phyloP scores from a whole-genome alignment of 2,113 vertebrate genomes.

The Chaetops frenatus region DNA sequence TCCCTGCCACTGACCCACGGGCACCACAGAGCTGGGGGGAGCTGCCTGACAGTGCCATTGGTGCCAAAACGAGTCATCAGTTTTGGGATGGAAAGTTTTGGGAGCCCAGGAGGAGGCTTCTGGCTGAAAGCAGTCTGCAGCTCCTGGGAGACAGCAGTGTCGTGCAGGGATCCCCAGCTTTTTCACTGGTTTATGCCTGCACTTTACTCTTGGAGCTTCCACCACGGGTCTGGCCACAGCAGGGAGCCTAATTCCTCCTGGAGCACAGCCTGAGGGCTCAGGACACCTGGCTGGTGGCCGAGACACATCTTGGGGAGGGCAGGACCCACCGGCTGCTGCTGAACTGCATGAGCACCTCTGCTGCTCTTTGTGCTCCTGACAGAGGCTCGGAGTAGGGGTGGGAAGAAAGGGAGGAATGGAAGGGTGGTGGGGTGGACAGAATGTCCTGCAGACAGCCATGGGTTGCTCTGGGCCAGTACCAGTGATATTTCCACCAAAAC shows the following conservation, averaged over 20 bases:
- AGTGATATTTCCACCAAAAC: neutral
- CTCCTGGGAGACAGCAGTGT: neutral
- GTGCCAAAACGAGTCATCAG: neutral
- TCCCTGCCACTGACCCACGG: neutral
- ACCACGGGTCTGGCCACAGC: neutral
- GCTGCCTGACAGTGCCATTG: neutral
- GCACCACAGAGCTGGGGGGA: neutral
- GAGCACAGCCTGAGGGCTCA: neutral
- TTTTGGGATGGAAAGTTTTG: neutral
- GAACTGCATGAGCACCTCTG: neutral
- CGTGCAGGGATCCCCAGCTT: neutral
- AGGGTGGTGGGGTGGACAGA: neutral
- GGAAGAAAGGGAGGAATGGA: neutral
- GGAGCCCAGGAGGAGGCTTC: neutral
- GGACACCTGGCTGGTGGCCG: neutral
- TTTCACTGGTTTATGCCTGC: neutral
- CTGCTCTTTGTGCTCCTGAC: neutral
- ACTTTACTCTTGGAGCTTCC: neutral
- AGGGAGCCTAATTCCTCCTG: neutral
- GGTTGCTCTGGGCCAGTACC: neutral
- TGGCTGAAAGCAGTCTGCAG: neutral
- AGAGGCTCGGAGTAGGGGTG: neutral
- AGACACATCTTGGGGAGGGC: neutral
- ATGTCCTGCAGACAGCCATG: neutral
- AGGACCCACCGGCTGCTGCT: neutral